Conservation (phyloP, 2,113 vertebrate species). For the Sigmodon hispidus region DNA sequence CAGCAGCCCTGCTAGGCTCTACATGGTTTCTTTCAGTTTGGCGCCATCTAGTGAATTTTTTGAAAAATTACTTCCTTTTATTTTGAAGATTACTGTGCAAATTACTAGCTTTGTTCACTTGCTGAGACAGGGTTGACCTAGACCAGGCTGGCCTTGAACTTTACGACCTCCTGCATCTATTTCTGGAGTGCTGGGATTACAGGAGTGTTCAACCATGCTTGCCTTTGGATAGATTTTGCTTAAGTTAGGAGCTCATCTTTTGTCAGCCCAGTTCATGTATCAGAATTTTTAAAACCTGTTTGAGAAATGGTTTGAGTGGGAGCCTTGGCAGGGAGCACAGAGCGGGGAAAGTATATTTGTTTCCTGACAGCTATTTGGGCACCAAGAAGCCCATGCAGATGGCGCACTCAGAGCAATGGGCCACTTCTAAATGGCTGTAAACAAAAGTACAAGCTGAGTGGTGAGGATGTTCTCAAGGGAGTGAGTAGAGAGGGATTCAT, state of each 20-base stretch:
- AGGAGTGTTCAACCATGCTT: not conserved
- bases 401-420: not conserved
- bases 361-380: not conserved
- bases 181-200: not conserved
- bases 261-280: not conserved
- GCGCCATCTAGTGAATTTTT: conserved; percentile 74
- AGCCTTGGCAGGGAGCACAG: not conserved
- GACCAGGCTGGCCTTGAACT: not conserved
- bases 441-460: not conserved
- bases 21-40: conserved; percentile 60
- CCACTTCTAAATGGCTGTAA: not conserved
- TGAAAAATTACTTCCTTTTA: not conserved
- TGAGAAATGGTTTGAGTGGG: not conserved
- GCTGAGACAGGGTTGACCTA: not conserved
- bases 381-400: not conserved
- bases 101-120: not conserved
- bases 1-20: not conserved
- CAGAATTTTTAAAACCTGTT: not conserved
- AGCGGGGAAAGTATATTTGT: not conserved
- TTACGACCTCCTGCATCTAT: not conserved
- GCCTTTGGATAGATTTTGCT: not conserved
- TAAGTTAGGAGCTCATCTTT: not conserved
- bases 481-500: not conserved
- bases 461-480: not conserved
- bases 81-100: not conserved